Evolutionary conservation across 2,797 vertebrate genomes (phyloP).

Genomic region (Philypnodon macrostomus): DNA sequence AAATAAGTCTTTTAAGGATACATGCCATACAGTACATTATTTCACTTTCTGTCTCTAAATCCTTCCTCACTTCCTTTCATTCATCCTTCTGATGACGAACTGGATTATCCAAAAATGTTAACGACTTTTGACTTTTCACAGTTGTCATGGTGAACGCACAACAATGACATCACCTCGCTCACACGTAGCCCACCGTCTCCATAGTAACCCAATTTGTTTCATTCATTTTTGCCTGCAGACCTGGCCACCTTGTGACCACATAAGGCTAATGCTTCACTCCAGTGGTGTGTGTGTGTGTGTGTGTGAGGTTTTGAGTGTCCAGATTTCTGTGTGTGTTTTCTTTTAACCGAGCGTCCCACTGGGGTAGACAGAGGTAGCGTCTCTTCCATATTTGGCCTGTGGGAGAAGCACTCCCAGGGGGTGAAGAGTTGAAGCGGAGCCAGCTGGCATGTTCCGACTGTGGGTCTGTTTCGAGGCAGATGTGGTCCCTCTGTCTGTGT

Average conservation of each 20-base stretch:
- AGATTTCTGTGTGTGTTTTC: constrained; percentile 10
- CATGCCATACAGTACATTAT: no score
- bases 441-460: constrained; percentile 67
- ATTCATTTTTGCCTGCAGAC: constrained; percentile 32
- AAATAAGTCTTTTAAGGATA: no score
- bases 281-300: constrained; percentile 25
- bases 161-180: no score
- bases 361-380: constrained; percentile 52
- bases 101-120: constrained; percentile 51
- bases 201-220: constrained; percentile 49
- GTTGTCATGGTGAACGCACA: constrained; percentile 58
- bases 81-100: constrained; percentile 56
- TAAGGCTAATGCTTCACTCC: constrained; percentile 57
- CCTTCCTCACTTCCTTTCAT: no score
- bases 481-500: constrained; percentile 49
- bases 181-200: constrained; percentile 39
- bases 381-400: constrained; percentile 77
- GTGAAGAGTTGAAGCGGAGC: constrained; percentile 67
- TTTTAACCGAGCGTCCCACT: constrained; percentile 25
- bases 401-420: constrained; percentile 71
- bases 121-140: constrained; percentile 55
- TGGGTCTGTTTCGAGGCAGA: constrained; percentile 66
- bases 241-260: constrained; percentile 64
- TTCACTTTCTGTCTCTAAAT: no score
- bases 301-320: constrained; percentile 17